Conservation (phyloP, 2,113 vertebrate genomes). For the Halcyon malimbica region DNA sequence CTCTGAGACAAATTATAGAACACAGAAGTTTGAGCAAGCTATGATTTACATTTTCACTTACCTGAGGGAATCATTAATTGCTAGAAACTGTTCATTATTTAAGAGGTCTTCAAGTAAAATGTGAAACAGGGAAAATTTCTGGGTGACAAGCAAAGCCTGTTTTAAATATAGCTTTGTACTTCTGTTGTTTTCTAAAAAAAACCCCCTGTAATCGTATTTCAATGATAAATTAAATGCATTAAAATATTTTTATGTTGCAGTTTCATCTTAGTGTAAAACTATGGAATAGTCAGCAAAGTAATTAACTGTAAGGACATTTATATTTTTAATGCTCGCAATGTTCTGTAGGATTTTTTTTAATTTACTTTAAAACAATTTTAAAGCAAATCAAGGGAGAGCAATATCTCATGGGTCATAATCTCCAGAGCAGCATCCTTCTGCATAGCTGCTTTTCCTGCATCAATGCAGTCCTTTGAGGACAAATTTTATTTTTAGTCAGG, state of each 20-base stretch:
- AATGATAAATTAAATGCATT: slow-evolving; percentile 2
- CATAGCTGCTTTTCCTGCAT: neutral
- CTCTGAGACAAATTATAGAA: slow-evolving; percentile 36
- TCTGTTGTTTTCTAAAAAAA: neutral
- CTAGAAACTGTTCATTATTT: slow-evolving; percentile 43
- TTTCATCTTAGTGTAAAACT: slow-evolving; percentile 5
- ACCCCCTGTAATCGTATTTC: neutral
- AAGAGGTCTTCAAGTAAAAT: slow-evolving; percentile 26
- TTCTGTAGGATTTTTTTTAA: neutral
- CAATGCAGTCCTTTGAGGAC: neutral
- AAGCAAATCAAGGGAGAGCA: neutral
- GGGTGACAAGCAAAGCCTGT: neutral
- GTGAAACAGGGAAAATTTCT: neutral
- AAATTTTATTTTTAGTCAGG: neutral
- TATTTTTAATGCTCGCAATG: neutral
- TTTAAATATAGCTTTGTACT: neutral
- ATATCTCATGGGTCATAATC: neutral
- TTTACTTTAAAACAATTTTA: neutral
- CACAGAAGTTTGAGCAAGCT: slow-evolving; percentile 29
- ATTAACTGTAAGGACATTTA: slow-evolving; percentile 22
- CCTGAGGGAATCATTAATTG: slow-evolving; percentile 52
- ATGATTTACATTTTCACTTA: slow-evolving; percentile 56
- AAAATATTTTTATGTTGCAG: neutral
- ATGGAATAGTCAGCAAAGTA: neutral
- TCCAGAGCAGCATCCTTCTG: neutral